Evolutionary conservation across 2,888 invertebrate genomes (phyloP).

Genomic region (Phorcus lineatus): DNA sequence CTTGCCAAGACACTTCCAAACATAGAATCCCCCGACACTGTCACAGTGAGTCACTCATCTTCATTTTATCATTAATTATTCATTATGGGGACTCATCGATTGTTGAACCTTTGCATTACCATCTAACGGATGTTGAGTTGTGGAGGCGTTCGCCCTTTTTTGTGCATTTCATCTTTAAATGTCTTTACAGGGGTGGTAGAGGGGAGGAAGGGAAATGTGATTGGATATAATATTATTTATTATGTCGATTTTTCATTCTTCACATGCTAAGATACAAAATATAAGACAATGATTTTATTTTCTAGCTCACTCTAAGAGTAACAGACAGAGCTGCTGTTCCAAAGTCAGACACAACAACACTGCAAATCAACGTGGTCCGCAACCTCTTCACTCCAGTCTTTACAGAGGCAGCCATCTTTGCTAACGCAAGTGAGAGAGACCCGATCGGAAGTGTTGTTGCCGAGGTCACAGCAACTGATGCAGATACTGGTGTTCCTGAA

Average conservation of each 20-base stretch:
- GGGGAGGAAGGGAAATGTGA: no score
- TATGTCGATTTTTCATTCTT: no score
- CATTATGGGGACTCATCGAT: no score
- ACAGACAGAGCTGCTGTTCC: conserved; percentile 58
- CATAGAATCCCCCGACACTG: conserved; percentile 35
- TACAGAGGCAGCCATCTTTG: conserved; percentile 42
- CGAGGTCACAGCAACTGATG: conserved; percentile 59
- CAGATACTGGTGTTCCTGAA: conserved; percentile 44
- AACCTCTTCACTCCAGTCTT: conserved; percentile 64
- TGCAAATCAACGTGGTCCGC: conserved; percentile 58
- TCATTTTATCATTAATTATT: no score
- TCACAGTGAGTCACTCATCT: no score
- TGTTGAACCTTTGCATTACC: no score
- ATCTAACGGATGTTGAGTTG: no score
- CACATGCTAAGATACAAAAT: no score
- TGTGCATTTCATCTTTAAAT: no score
- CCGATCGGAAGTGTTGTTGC: conserved; percentile 55
- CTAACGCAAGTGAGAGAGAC: conserved; percentile 55
- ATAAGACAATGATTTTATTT: background rate
- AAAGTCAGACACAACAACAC: conserved; percentile 47
- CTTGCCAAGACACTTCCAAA: conserved; percentile 46
- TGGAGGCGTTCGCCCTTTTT: no score
- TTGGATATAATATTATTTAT: no score
- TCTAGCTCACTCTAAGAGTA: conserved; percentile 60
- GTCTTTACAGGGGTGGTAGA: no score